phyloP scores from a whole-genome alignment of 92 coral and sea anemone species.

The Actinostola sp. region DNA sequence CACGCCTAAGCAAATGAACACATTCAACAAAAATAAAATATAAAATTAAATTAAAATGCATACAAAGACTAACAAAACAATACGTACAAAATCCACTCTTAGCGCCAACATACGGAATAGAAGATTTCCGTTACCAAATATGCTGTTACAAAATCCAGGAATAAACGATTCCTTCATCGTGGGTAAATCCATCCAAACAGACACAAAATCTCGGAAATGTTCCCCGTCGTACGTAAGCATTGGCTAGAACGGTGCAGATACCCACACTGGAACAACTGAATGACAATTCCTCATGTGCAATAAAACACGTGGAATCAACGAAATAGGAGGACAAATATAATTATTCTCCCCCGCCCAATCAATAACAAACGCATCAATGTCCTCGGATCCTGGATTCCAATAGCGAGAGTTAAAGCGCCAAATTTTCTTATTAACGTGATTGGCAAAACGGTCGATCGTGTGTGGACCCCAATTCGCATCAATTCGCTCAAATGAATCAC shows the following conservation, averaged over 20 bases:
- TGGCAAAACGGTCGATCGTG: constrained; percentile 50
- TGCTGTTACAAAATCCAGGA: constrained; percentile 37
- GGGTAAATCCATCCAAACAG: constrained; percentile 42
- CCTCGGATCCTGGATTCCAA: constrained; percentile 66
- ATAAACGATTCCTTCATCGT: constrained; percentile 15
- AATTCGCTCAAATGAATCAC: constrained; percentile 18
- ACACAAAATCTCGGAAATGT: constrained; percentile 26
- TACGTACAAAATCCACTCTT: no score
- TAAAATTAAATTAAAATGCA: no score
- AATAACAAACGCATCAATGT: constrained; percentile 46
- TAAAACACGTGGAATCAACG: constrained; percentile 43
- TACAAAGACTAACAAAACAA: no score
- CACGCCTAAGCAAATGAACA: no score
- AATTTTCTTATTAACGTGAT: constrained; percentile 34
- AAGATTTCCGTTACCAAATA: constrained; percentile 44
- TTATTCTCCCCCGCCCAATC: constrained; percentile 60
- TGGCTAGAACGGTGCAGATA: constrained; percentile 66
- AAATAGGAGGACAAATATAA: constrained; percentile 56
- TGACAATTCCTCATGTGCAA: constrained; percentile 48
- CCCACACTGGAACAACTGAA: constrained; percentile 59
- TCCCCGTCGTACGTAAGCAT: constrained; percentile 43
- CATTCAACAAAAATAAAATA: no score
- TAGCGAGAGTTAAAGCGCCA: constrained; percentile 60
- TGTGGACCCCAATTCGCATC: constrained; percentile 66
- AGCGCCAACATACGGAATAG: constrained; percentile 50